phyloP scores from a whole-genome alignment of 2,888 invertebrate species.

The Synergus gifuensis region DNA sequence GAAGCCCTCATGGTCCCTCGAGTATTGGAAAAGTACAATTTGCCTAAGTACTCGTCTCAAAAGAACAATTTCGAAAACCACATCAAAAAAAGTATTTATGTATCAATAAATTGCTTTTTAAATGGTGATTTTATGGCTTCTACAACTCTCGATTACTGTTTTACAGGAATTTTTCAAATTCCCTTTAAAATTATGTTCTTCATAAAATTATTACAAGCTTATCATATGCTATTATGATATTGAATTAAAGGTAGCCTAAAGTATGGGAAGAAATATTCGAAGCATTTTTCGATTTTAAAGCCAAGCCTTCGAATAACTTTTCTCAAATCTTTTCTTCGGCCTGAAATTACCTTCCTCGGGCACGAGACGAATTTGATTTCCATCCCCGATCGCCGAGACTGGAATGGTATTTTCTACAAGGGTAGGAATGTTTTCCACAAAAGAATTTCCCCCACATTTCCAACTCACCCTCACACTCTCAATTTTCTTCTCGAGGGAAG shows the following conservation, averaged over 20 bases:
- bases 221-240: background rate
- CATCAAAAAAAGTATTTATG: background rate
- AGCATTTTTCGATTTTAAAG: background rate
- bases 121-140: too few relatives aligned
- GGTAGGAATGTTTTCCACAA: background rate
- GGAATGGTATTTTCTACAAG: background rate
- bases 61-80: background rate
- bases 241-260: background rate
- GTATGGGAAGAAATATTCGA: background rate
- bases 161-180: background rate
- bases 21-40: conserved; percentile 3
- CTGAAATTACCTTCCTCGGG: conserved; percentile 24
- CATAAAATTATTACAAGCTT: background rate
- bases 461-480: background rate
- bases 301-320: background rate
- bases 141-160: too few relatives aligned
- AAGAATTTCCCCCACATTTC: background rate
- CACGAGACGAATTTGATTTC: conserved; percentile 30
- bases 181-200: too few relatives aligned
- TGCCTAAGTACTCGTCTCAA: background rate
- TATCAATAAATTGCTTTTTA: background rate
- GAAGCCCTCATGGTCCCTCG: background rate
- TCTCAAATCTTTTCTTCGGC: conserved; percentile 7
- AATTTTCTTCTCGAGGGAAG: background rate
- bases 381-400: conserved; percentile 9